A percentile compares a stretch with the other conserved stretches of the same genome.
These are phyloP conservation scores for Globia sparganii DNA, from an alignment of 2,888 invertebrate genomes.

Conservation along the genomic window DNA sequence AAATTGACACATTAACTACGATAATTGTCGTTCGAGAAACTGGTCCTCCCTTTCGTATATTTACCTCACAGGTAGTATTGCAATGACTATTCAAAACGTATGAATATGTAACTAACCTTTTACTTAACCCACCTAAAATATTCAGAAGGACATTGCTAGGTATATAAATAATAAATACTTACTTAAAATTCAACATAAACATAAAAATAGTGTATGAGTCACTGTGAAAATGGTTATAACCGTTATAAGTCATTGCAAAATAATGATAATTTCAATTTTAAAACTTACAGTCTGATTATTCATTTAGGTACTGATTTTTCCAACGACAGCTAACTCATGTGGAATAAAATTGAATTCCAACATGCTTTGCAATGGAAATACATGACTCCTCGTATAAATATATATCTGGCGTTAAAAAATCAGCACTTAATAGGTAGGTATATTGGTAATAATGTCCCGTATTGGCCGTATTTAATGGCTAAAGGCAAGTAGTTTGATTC, in stretches of 20 bases:
- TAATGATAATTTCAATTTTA: not conserved
- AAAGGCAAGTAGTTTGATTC: conserved; percentile 38
- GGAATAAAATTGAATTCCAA: not conserved
- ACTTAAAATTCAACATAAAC: not conserved
- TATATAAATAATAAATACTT: not conserved
- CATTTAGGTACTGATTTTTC: not conserved
- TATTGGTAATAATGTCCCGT: conserved; percentile 41
- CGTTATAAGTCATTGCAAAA: not conserved
- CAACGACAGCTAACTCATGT: no score
- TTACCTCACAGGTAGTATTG: not conserved
- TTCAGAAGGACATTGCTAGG: not conserved
- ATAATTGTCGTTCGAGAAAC: not conserved
- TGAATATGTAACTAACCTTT: not conserved
- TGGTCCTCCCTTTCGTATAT: not conserved
- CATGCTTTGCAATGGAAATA: not conserved
- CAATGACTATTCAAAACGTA: not conserved
- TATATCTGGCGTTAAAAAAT: not conserved
- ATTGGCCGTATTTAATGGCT: not conserved
- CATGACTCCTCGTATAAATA: not conserved
- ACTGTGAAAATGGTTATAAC: not conserved
- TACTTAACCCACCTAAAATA: not conserved
- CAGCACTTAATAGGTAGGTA: not conserved
- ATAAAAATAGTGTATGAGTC: not conserved
- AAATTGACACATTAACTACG: not conserved
- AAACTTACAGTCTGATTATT: not conserved